A percentile compares a stretch with the other conserved stretches of the same genome.
Conservation (phyloP, 2,888 invertebrate genomes). For the Acrobeloides nanus region DNA sequence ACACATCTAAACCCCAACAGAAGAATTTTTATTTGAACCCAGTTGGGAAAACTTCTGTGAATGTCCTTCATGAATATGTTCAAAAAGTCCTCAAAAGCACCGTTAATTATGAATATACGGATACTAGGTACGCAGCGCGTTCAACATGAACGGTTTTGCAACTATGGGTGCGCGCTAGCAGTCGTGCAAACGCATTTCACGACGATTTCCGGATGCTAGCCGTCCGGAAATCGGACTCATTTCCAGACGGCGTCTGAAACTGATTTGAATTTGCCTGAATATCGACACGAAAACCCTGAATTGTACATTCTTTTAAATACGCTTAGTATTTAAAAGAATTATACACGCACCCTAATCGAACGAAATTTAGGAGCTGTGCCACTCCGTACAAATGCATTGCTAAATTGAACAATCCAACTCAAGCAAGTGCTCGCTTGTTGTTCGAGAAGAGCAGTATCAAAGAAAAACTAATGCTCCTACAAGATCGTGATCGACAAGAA, state of each 20-base stretch:
- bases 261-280: too few relatives aligned
- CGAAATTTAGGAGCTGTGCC: conserved; percentile 21
- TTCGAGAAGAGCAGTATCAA: conserved; percentile 15
- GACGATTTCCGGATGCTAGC: too few relatives aligned
- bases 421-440: too few relatives aligned
- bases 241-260: too few relatives aligned
- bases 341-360: too few relatives aligned
- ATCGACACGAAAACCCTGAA: too few relatives aligned
- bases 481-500: conserved; percentile 12
- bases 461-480: conserved; percentile 26
- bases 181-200: too few relatives aligned
- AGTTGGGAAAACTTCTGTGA: conserved; percentile 75
- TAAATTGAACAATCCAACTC: conserved; percentile 13
- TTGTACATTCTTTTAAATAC: too few relatives aligned
- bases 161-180: too few relatives aligned
- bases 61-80: conserved; percentile 93
- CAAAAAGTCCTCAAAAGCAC: conserved; percentile 80
- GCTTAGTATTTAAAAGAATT: too few relatives aligned
- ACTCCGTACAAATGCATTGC: conserved; percentile 32
- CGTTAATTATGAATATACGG: conserved; percentile 31
- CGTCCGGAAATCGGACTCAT: too few relatives aligned
- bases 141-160: neutral
- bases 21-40: conserved; percentile 94
- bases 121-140: conserved; percentile 24
- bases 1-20: conserved; percentile 22